Evolutionary conservation across 2,113 vertebrate species (phyloP), one percentile per base, ranked within the genome.

Genomic region (Hipposideros armiger): DNA sequence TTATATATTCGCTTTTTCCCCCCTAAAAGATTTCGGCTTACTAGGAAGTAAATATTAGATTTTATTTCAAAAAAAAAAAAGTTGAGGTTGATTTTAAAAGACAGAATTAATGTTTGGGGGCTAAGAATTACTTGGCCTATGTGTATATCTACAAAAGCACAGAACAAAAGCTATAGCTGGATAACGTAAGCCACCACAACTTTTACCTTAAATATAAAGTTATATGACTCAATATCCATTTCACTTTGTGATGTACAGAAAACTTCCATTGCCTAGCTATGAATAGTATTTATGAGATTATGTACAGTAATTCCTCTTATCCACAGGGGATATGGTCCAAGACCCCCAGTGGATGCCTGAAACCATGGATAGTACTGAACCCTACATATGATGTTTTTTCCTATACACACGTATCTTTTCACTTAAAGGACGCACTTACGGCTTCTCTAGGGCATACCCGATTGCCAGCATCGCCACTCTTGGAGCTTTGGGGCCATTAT

Each of bases 41-140:
- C 40, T 77, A 90, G 80, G 90, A 76, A 91, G 13, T 64, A 45
- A 72, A 45, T 50, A 28, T n/a, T 32, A 83, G 30, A 26, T 26
- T 66, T 93, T 40, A 82, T 32, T 69, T 64, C 66, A 47, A n/a
- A 47, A 69, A 78, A 81, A 94, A 54, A 78, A 81, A 30, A 94
- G 47, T 24, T 66, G 77, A 42, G 32, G 52, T 17, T 96, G 70
- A 85, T 90, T 96, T 92, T 62, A 77, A 95, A 93, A n/a, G 14
- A 84, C 15, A 87, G 62, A 77, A 82, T 89, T 77, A 77, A 45
- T 47, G 4, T 42, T 52, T 9, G 28, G 8, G 74, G n/a, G 7
- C 28, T 87, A 74, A 90, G 73, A 81, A 58, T 47, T 26, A 52
- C 22, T 58, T 69, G 42, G 56, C 19, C 60, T 64, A 10, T 62